Evolutionary conservation across 1,140 invertebrate genomes (phyloP).

Genomic region (Drosophila burlai): DNA sequence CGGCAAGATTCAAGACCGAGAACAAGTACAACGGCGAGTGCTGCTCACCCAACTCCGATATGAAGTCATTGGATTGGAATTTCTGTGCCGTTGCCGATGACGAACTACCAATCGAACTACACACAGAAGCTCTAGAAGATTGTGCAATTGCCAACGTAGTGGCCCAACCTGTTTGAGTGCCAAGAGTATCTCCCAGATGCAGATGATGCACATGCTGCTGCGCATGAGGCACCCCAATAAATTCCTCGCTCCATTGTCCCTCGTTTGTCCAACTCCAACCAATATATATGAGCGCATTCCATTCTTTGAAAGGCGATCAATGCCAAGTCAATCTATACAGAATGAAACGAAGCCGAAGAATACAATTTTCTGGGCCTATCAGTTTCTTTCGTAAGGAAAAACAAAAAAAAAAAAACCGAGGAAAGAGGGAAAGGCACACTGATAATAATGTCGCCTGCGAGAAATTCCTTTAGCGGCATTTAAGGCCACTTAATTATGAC

Average conservation of each 20-base stretch:
- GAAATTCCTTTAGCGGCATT: constrained; percentile 83
- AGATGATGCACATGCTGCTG: constrained; percentile 17
- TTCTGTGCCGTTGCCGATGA: constrained; percentile 61
- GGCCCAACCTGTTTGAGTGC: constrained; percentile 38
- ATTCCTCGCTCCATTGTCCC: constrained; percentile 17
- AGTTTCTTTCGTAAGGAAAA: constrained; percentile 17
- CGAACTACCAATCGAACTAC: constrained; percentile 44
- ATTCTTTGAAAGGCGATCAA: constrained; percentile 43
- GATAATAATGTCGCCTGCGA: constrained; percentile 82
- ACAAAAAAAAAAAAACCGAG: background rate
- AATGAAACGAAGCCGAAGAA: constrained; percentile 54
- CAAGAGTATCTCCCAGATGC: constrained; percentile 3
- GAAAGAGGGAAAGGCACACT: constrained; percentile 50
- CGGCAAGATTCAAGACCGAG: constrained; percentile 17
- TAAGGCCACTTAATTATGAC: constrained; percentile 81
- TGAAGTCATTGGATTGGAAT: constrained; percentile 81
- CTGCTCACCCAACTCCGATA: constrained; percentile 52
- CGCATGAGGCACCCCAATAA: constrained; percentile 2
- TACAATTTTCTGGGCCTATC: constrained; percentile 48
- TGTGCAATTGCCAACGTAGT: constrained; percentile 45
- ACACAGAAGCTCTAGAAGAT: constrained; percentile 50
- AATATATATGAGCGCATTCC: constrained; percentile 45
- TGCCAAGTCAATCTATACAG: constrained; percentile 39
- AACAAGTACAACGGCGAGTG: constrained; percentile 43
- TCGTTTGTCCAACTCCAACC: constrained; percentile 33